phyloP scores from a whole-genome alignment of 2,888 invertebrate genomes.

The Biston betularia region DNA sequence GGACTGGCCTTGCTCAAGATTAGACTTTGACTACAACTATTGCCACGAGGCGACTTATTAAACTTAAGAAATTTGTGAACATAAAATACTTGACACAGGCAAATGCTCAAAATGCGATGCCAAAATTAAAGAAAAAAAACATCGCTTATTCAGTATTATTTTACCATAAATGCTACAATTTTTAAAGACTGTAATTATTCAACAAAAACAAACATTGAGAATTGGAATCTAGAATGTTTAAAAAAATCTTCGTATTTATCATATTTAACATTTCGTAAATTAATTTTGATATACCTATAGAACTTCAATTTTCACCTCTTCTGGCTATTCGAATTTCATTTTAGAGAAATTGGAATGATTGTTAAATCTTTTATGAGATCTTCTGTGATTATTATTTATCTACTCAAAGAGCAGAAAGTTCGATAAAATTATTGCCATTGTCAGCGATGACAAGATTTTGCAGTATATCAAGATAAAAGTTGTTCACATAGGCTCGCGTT shows the following conservation, averaged over 20 bases:
- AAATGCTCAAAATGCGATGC: no score
- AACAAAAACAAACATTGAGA: no score
- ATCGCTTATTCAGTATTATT: no score
- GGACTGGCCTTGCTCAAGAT: no score
- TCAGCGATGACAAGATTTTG: not conserved
- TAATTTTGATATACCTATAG: not conserved
- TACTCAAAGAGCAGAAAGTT: not conserved
- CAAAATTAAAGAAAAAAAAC: no score
- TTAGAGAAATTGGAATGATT: not conserved
- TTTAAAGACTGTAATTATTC: no score
- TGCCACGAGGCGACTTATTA: no score
- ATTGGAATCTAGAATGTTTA: not conserved
- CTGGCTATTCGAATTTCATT: not conserved
- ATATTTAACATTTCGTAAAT: not conserved
- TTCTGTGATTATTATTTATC: not conserved
- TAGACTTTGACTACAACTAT: no score
- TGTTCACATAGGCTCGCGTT: no score
- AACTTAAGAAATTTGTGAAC: no score
- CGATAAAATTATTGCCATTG: not conserved
- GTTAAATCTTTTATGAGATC: not conserved
- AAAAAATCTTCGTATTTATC: not conserved
- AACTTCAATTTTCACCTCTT: not conserved
- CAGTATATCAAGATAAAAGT: not conserved
- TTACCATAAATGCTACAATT: no score
- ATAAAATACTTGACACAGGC: no score